A percentile compares a stretch with the other conserved stretches of the same genome.
These are phyloP conservation scores for Sepioteuthis lessoniana DNA, from an alignment of 2,888 invertebrate species.

Conservation along the genomic window DNA sequence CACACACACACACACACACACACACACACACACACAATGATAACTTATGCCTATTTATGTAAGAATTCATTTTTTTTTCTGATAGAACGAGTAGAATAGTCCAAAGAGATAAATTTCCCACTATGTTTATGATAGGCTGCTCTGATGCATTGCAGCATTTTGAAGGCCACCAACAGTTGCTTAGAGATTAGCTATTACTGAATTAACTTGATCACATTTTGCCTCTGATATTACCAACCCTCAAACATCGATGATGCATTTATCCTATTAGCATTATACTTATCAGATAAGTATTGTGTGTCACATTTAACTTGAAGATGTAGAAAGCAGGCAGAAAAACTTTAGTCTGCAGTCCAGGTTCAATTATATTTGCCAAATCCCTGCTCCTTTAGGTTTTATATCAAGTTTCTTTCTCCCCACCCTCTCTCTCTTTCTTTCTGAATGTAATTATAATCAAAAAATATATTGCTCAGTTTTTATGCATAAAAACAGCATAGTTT, in stretches of 20 bases:
- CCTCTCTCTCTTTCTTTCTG: no score
- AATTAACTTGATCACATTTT: background rate
- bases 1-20: no score
- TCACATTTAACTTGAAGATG: background rate
- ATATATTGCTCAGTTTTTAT: no score
- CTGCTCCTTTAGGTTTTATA: background rate
- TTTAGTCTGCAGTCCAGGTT: background rate
- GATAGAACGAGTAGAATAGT: background rate
- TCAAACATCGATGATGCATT: background rate
- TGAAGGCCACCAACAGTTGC: background rate
- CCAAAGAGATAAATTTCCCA: background rate
- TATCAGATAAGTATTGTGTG: background rate
- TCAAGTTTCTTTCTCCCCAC: background rate
- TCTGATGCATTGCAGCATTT: background rate
- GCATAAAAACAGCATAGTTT: no score
- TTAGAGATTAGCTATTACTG: background rate
- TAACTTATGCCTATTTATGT: no score
- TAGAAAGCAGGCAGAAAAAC: background rate
- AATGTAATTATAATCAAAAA: no score
- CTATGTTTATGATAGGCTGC: background rate
- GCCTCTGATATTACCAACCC: background rate
- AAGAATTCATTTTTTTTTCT: background rate
- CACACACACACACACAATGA: no score
- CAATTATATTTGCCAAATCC: background rate
- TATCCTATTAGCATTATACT: slow-evolving; percentile 8